Evolutionary conservation across 2,113 vertebrate genomes (phyloP).

Genomic region (Eulemur macaco): DNA sequence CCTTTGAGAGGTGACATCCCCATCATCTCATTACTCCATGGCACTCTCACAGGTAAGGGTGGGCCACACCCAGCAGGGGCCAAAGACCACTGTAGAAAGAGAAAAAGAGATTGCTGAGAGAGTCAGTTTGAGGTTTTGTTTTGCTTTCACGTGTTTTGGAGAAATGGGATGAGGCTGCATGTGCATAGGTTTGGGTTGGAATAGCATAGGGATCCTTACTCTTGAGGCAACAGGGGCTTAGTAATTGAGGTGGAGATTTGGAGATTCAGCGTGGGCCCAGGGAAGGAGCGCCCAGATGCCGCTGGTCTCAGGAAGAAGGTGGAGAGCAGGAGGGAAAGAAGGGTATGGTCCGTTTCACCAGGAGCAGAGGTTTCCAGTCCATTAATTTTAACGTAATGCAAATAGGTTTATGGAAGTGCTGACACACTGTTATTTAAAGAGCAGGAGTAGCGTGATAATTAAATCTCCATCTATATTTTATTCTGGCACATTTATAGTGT

Average conservation of each 20-base stretch:
- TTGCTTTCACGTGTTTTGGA: not conserved
- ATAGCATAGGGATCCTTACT: not conserved
- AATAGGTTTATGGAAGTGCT: conserved; percentile 72
- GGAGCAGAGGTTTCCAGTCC: conserved; percentile 62
- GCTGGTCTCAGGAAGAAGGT: not conserved
- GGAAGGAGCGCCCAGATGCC: accelerated
- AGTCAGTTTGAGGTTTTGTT: not conserved
- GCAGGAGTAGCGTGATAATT: conserved; percentile 62
- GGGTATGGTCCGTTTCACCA: conserved; percentile 11
- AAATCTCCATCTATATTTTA: conserved; percentile 65
- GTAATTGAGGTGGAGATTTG: not conserved
- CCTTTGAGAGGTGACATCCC: not conserved
- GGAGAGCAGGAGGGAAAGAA: not conserved
- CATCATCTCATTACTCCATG: not conserved
- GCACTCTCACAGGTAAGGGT: not conserved
- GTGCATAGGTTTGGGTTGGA: not conserved
- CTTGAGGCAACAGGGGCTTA: not conserved
- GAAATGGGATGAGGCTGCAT: not conserved
- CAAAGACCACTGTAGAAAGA: not conserved
- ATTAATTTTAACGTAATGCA: conserved; percentile 73
- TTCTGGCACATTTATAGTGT: conserved; percentile 54
- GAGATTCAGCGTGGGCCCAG: not conserved
- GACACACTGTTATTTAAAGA: conserved; percentile 61
- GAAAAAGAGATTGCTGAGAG: not conserved
- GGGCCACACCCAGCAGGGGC: not conserved